These are phyloP conservation scores for Neodon shergylaensis DNA, from an alignment of 2,113 vertebrate species.

Conservation along the genomic window DNA sequence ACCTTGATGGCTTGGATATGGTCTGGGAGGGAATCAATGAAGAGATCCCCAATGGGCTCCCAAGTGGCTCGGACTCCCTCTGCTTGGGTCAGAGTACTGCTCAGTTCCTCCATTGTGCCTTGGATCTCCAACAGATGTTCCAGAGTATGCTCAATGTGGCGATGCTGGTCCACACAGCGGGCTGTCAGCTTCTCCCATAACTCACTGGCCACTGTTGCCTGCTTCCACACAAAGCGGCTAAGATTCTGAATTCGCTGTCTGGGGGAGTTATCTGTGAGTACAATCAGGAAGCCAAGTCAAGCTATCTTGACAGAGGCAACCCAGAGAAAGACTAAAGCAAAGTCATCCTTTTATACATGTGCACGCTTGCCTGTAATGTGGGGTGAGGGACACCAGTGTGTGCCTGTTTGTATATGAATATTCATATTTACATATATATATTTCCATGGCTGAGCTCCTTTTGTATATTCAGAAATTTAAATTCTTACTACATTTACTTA, in stretches of 20 bases:
- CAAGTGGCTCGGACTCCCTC: slow-evolving; percentile 94
- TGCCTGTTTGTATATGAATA: background rate
- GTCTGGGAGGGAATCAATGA: slow-evolving; percentile 97
- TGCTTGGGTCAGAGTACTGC: slow-evolving; percentile 91
- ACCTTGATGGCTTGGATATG: slow-evolving; percentile 98
- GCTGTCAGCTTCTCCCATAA: slow-evolving; percentile 97
- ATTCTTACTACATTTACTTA: background rate
- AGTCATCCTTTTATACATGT: background rate
- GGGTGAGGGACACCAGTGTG: background rate
- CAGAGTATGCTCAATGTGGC: slow-evolving; percentile 94
- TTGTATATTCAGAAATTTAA: background rate
- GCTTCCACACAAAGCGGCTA: slow-evolving; percentile 98
- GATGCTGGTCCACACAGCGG: slow-evolving; percentile 95
- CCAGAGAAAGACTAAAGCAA: background rate
- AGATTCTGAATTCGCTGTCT: slow-evolving; percentile 93
- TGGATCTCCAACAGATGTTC: slow-evolving; percentile 96
- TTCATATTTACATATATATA: background rate
- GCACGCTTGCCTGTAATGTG: background rate
- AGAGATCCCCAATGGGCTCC: slow-evolving; percentile 98
- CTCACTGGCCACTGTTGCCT: slow-evolving; percentile 96
- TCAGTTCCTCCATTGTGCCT: slow-evolving; percentile 94
- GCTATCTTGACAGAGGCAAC: background rate
- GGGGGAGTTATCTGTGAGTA: slow-evolving; percentile 91
- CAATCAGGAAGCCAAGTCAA: slow-evolving; percentile 44
- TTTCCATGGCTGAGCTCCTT: background rate